Conservation (phyloP, 2,888 invertebrate genomes). For the Rotaria macrura region DNA sequence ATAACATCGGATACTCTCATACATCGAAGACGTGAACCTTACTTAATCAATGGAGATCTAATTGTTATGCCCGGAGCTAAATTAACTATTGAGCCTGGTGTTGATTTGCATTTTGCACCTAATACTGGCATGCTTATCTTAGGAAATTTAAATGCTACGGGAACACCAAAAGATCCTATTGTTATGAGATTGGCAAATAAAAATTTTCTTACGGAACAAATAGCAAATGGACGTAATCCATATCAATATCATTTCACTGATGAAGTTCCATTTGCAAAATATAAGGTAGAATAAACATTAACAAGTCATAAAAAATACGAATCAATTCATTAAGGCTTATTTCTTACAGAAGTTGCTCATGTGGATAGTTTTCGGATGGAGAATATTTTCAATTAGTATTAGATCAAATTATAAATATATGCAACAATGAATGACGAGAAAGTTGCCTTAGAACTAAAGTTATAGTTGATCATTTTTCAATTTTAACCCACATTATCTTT, state of each 20-base stretch:
- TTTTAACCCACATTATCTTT: too few species aligned
- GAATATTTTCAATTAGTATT: too few species aligned
- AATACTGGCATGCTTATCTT: conserved; percentile 88
- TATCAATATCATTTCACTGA: conserved; percentile 14
- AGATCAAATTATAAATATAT: too few species aligned
- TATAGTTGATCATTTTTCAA: too few species aligned
- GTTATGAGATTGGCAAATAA: conserved; percentile 35
- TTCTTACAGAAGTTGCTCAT: too few species aligned
- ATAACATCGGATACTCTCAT: conserved; percentile 54
- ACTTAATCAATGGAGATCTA: conserved; percentile 67
- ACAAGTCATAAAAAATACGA: not conserved
- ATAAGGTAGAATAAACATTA: not conserved
- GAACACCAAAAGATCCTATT: conserved; percentile 51
- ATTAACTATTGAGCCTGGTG: conserved; percentile 74
- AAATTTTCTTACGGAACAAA: not conserved
- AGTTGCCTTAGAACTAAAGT: too few species aligned
- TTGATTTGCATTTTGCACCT: conserved; percentile 79
- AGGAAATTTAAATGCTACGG: conserved; percentile 74
- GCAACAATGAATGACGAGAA: too few species aligned
- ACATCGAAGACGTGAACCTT: conserved; percentile 39
- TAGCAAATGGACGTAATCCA: not conserved
- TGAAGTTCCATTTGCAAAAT: conserved; percentile 1
- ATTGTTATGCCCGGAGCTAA: conserved; percentile 89
- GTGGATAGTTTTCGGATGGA: too few species aligned
- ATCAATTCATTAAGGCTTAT: too few species aligned